A percentile compares a stretch with the other conserved stretches of the same genome.
These are phyloP conservation scores for Platichthys flesus DNA, from an alignment of 2,113 vertebrate genomes.

Conservation along the genomic window DNA sequence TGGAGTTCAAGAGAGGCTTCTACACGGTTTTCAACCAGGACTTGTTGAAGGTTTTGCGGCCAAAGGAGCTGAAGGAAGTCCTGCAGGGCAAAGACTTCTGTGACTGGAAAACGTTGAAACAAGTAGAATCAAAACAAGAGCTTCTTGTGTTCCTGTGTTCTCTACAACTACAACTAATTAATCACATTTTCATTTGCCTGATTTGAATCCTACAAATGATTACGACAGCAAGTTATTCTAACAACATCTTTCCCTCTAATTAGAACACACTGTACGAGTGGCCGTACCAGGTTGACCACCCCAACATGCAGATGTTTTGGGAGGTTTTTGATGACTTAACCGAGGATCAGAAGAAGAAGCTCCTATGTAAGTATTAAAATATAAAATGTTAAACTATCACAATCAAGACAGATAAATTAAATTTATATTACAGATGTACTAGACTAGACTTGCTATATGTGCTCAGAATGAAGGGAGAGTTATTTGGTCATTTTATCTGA, in stretches of 20 bases:
- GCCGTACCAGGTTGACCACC: conserved; percentile 63
- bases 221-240: background rate
- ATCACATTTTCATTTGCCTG: background rate
- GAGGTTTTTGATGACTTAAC: conserved; percentile 84
- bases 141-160: background rate
- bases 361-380: conserved; percentile 83
- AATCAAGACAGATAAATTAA: background rate
- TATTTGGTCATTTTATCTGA: no score
- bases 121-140: conserved; percentile 66
- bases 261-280: conserved; percentile 80
- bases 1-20: conserved; percentile 86
- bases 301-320: conserved; percentile 84
- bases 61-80: conserved; percentile 82
- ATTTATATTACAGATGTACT: background rate
- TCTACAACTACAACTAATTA: background rate
- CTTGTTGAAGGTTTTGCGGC: conserved; percentile 78
- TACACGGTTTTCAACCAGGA: conserved; percentile 78
- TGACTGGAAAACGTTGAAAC: conserved; percentile 82
- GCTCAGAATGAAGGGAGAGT: no score
- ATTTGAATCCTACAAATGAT: background rate
- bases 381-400: background rate
- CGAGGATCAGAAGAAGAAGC: conserved; percentile 80
- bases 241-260: background rate
- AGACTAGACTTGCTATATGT: background rate
- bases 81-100: conserved; percentile 79